Conservation (phyloP, 2,113 vertebrate genomes). For the Rhipidura dahli region DNA sequence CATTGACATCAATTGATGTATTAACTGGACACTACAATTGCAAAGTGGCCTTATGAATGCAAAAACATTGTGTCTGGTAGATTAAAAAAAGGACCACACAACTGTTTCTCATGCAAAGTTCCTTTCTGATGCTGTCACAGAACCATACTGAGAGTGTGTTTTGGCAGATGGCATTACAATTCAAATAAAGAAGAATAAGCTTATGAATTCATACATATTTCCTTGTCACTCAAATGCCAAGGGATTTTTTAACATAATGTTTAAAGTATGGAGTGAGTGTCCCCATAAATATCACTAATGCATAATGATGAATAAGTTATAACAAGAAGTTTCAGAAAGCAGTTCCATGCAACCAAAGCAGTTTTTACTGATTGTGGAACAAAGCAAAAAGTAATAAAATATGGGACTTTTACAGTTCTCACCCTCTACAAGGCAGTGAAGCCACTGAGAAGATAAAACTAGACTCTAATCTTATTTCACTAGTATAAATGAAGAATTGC, state of each 20-base stretch:
- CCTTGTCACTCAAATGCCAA: constrained; percentile 46
- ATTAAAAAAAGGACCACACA: constrained; percentile 47
- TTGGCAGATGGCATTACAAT: constrained; percentile 70
- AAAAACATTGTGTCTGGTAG: constrained; percentile 59
- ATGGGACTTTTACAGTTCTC: background rate
- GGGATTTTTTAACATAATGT: constrained; percentile 38
- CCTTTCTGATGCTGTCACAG: constrained; percentile 30
- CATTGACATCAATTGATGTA: constrained; percentile 18
- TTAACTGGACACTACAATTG: constrained; percentile 43
- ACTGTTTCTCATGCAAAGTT: constrained; percentile 34
- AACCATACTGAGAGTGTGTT: constrained; percentile 44
- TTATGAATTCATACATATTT: constrained; percentile 56
- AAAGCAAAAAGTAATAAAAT: constrained; percentile 9
- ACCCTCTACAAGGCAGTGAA: background rate
- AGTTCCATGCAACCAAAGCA: background rate
- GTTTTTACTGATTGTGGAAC: background rate
- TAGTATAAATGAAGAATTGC: background rate
- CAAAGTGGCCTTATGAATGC: constrained; percentile 40
- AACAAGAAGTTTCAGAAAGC: constrained; percentile 18
- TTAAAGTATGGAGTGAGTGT: constrained; percentile 44
- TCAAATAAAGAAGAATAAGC: constrained; percentile 66
- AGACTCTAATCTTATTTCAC: background rate
- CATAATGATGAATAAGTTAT: constrained; percentile 36
- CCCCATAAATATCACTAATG: constrained; percentile 53
- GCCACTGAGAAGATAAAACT: background rate